Base-by-base conservation (phyloP, 2,888 invertebrate species). In the Cheilosia impressa region DNA sequence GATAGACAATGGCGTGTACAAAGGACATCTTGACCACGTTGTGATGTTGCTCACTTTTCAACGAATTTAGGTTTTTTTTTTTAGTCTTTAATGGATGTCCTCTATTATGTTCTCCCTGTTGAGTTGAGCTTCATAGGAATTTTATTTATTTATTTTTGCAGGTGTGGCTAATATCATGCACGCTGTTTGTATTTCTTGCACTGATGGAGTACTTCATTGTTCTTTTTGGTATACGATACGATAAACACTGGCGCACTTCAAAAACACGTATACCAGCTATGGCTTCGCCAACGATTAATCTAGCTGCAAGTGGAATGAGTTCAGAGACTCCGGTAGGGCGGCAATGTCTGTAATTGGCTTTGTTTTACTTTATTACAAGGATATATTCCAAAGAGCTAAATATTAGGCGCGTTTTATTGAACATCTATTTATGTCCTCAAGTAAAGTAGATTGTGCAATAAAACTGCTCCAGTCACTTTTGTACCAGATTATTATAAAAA, bases 161-260 rank as follows among this genome's bases (percentile, higher is more conserved):
- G 89, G 94, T 95, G 87, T 95, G 95, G 95, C 92, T 95, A 90
- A 94, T 95, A 90, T 94, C 94, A 53, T 95, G 95, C 92, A 94
- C 94, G 55, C 91, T 94, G 88, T 95, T 95, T 91, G 95, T 94
- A 87, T 95, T 95, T 91, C 92, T 94, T 88, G 94, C 95, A 1
- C 91, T 95, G 66, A 92, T 95, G 89, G 95, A 95, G 90, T 95
- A 94, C 90, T 94, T 94, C 89, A 93, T 95, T 88, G 94, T 95
- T 82, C 92, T 95, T 52, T 94, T 94, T 90, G 94, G 94, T 77
- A 95, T 95, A 90, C 93, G 94, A 22, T 94, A 95, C 89, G 94
- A 95, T 90, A 94, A 94, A 90, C 94, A 94, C 89, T 95, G 94
- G 94, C 93, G 94, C 82, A 89, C 88, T 71, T 81, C 87, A 10